Percentiles rank a stretch among this genome's conserved stretches.
Evolutionary conservation across 2,888 invertebrate species (phyloP).

Genomic region (Caenorhabditis sp.): DNA sequence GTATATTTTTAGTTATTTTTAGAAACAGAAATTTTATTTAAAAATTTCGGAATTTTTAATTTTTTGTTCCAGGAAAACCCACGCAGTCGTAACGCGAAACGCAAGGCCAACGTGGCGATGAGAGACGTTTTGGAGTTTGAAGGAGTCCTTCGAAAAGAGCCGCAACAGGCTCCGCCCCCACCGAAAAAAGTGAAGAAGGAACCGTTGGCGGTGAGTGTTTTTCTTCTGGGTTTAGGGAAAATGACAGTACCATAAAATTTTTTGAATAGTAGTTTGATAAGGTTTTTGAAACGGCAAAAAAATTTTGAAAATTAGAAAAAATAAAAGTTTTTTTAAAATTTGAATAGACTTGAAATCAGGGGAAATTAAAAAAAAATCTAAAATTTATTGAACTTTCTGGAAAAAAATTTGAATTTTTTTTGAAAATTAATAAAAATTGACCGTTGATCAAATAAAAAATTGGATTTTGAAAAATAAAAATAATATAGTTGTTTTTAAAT

Average conservation of each 20-base stretch:
- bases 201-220: slow-evolving; percentile 32
- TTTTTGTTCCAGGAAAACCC: slow-evolving; percentile 3
- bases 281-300: background rate
- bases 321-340: too few relatives aligned
- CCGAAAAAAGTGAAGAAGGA: slow-evolving; percentile 20
- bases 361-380: too few relatives aligned
- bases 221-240: background rate
- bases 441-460: too few relatives aligned
- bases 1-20: background rate
- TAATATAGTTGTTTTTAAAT: too few relatives aligned
- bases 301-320: too few relatives aligned
- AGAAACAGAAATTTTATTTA: background rate
- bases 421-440: too few relatives aligned
- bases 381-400: too few relatives aligned
- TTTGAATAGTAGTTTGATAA: background rate
- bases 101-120: slow-evolving; percentile 53
- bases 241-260: background rate
- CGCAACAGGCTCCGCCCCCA: slow-evolving; percentile 23
- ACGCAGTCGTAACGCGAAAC: slow-evolving; percentile 36
- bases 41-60: background rate
- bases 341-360: too few relatives aligned
- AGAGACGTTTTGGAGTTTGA: slow-evolving; percentile 46
- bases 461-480: too few relatives aligned
- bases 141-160: slow-evolving; percentile 19
- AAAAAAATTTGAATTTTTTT: too few relatives aligned